Base-by-base conservation (phyloP, 2,797 vertebrate genomes). In the Harpagifer antarcticus region DNA sequence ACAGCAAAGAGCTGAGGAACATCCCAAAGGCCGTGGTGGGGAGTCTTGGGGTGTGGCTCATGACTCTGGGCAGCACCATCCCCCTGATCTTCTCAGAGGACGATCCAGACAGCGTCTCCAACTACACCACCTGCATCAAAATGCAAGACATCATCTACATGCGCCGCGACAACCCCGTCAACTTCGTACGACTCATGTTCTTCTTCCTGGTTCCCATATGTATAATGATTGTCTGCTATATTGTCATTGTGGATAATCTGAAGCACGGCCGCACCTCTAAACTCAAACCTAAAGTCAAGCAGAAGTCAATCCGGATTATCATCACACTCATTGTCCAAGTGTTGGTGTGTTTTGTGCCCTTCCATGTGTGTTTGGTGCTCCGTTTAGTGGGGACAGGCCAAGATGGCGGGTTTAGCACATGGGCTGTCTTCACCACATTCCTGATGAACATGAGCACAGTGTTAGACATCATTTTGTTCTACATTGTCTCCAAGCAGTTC, bases 401-500 rank as follows among this genome's bases (percentile, higher is more conserved):
- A 11, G 86, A 83, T 0, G 87, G 74, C 1, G 89, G 85, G 10
- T 98, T 95, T 49, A 96, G 78, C 50, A 94, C 94, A 4, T 97
- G 97, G 97, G 97, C 94, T 0, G 94, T 96, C 73, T 97, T 99
- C 76, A 96, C 97, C 77, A 97, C 97, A 1, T 98, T 97, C 85
- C 94, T 99, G 81, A 99, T 99, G 98, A 99, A 97, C 82, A 90
- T 97, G 80, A 99, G 98, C 84, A 99, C 97, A 0, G 97, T 98
- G 54, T 61, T 99, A 72, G 98, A 99, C 0, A 95, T 99, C 17
- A 97, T 99, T 40, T 93, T 99, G 20, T 99, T 98, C 81, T 99
- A 99, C 73, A 98, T 99, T 0, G 98, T 99, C 68, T 99, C 98
- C 37, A 99, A 99, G 86, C 98, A 99, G 86, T 99, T 99, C 91